phyloP scores from a whole-genome alignment of 2,113 vertebrate species.

The Callospermophilus lateralis region DNA sequence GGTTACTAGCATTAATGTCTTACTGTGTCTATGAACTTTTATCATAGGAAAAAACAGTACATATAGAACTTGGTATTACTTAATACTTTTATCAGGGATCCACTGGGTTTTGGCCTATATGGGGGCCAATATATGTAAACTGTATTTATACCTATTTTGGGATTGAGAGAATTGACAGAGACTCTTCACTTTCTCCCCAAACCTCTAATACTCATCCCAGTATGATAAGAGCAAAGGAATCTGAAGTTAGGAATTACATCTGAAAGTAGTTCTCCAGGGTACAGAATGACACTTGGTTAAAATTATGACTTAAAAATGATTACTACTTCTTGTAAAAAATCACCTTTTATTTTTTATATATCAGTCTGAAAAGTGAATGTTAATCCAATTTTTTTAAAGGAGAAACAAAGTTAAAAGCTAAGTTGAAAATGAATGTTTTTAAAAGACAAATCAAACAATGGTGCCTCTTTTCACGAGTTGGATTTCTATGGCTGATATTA shows the following conservation, averaged over 20 bases:
- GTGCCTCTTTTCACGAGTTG: constrained; percentile 39
- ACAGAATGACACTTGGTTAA: constrained; percentile 55
- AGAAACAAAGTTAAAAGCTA: constrained; percentile 62
- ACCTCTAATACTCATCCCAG: neutral
- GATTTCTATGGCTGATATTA: constrained; percentile 33
- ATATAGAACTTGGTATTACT: neutral
- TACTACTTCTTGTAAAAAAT: constrained; percentile 70
- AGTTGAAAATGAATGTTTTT: constrained; percentile 57
- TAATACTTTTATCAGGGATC: neutral
- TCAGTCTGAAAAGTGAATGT: constrained; percentile 67
- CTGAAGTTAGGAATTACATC: neutral
- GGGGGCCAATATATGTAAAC: neutral
- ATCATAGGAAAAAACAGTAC: neutral
- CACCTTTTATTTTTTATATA: constrained; percentile 75
- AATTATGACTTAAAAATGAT: constrained; percentile 66
- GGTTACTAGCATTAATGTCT: neutral
- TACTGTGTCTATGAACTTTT: neutral
- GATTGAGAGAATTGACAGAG: constrained; percentile 1
- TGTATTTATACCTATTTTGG: neutral
- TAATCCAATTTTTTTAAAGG: constrained; percentile 63
- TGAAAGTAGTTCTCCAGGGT: constrained; percentile 38
- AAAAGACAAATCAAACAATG: constrained; percentile 51
- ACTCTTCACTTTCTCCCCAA: neutral
- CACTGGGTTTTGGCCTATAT: neutral
- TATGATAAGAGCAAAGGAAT: constrained; percentile 39